Evolutionary conservation across 2,113 vertebrate genomes (phyloP).

Genomic region (Camelus bactrianus): DNA sequence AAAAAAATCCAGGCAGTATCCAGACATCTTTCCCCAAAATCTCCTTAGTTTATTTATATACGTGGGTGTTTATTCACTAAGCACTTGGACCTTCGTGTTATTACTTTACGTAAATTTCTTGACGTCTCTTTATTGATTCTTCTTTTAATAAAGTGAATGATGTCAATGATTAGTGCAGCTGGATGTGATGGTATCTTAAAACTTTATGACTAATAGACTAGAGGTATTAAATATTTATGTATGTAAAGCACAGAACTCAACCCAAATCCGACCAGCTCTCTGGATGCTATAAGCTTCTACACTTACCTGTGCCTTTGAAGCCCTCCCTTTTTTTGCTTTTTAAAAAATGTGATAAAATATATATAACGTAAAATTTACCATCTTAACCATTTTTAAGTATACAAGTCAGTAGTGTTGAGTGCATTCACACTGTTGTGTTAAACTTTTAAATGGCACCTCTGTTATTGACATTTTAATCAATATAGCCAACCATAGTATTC

Average conservation of each 20-base stretch:
- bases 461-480: neutral
- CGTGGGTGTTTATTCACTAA: neutral
- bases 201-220: neutral
- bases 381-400: neutral
- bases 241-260: neutral
- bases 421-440: neutral
- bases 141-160: conserved; percentile 28
- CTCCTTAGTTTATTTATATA: conserved; percentile 12
- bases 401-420: neutral
- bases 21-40: neutral
- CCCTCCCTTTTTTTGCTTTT: neutral
- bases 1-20: neutral
- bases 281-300: neutral
- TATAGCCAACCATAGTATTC: neutral
- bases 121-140: neutral
- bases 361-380: neutral
- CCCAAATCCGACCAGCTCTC: neutral
- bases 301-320: neutral
- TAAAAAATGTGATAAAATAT: neutral
- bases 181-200: neutral
- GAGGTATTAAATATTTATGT: conserved; percentile 26
- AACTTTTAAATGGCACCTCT: conserved; percentile 41
- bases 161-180: neutral
- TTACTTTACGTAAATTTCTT: neutral
- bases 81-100: neutral